These are phyloP conservation scores for Astyanax mexicanus DNA, from an alignment of 2,797 vertebrate genomes.

Conservation along the genomic window DNA sequence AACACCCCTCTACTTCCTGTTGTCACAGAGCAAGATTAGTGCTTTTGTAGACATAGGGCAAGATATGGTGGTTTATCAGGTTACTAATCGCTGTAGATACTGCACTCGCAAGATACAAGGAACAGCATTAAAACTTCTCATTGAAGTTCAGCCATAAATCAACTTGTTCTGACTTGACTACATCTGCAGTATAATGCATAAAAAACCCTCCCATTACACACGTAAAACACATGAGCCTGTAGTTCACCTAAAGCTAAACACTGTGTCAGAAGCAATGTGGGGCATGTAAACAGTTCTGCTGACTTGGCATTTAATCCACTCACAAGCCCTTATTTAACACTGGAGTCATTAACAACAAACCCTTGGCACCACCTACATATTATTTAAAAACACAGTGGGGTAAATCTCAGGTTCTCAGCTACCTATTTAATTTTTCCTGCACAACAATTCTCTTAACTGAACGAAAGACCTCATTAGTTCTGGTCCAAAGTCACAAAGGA, in stretches of 20 bases:
- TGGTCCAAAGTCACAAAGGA: no score
- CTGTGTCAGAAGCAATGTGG: neutral
- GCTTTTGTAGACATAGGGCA: neutral
- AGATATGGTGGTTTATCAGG: neutral
- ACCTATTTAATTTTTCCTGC: no score
- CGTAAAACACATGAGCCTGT: neutral
- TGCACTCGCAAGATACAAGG: neutral
- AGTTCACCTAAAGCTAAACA: neutral
- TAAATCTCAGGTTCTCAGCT: neutral
- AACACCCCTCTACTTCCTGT: constrained; percentile 31
- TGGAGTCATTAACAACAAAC: neutral
- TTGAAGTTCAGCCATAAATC: neutral
- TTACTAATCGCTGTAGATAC: neutral
- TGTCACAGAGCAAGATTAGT: neutral
- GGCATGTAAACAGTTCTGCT: neutral
- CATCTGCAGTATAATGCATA: neutral
- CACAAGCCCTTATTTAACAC: neutral
- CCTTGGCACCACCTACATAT: neutral
- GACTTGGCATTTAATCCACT: neutral
- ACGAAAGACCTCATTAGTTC: no score
- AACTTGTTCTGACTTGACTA: neutral
- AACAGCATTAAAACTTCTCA: neutral
- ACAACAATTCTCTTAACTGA: no score
- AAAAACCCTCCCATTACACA: neutral
- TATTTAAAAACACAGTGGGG: neutral